phyloP scores from a whole-genome alignment of 2,888 invertebrate genomes.

The Zhuqinia jingwanae region DNA sequence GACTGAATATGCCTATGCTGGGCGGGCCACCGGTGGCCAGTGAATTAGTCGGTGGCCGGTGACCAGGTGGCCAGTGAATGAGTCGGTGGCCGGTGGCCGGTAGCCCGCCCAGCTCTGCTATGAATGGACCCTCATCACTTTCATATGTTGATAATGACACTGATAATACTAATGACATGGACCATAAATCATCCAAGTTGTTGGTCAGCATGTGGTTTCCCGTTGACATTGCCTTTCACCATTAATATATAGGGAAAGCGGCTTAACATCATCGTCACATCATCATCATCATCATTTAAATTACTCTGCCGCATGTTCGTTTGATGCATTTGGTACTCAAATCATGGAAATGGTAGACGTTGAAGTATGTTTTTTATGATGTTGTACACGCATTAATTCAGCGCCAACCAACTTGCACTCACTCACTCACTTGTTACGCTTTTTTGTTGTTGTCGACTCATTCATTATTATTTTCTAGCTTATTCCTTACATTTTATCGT shows the following conservation, averaged over 20 bases:
- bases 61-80: too few species aligned
- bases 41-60: too few species aligned
- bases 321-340: background rate
- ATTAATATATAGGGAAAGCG: conserved; percentile 3
- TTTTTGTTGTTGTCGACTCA: background rate
- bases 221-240: conserved; percentile 46
- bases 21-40: too few species aligned
- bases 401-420: too few species aligned
- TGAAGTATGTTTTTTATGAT: too few species aligned
- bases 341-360: background rate
- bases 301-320: conserved; percentile 25
- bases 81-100: too few species aligned
- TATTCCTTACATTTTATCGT: background rate
- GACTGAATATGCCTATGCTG: too few species aligned
- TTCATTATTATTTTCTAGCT: conserved; percentile 19
- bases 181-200: conserved; percentile 54
- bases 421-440: conserved; percentile 25
- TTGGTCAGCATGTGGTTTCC: conserved; percentile 32
- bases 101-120: too few species aligned
- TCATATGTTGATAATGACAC: conserved; percentile 50
- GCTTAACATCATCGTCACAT: conserved; percentile 33
- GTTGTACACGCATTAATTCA: background rate
- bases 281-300: conserved; percentile 3
- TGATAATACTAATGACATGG: conserved; percentile 60
- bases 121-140: too few species aligned